Evolutionary conservation across 2,113 vertebrate species (phyloP).

Genomic region (Carassius gibelio): DNA sequence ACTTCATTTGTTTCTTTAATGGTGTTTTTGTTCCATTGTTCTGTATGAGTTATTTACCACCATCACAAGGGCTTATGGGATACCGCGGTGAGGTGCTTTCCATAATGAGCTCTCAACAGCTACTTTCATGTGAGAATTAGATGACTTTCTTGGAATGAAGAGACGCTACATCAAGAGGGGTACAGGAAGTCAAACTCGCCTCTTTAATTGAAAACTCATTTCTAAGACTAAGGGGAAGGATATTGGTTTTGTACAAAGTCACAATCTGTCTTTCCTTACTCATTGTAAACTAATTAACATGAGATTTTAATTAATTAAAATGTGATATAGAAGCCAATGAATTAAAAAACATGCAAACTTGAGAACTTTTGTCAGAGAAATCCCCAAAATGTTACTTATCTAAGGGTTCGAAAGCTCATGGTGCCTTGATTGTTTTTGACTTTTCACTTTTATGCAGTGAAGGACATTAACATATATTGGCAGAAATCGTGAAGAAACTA

Average conservation of each 20-base stretch:
- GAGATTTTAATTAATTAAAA: conserved; percentile 59
- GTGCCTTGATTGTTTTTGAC: no score
- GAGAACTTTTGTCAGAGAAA: background rate
- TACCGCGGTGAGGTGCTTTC: conserved; percentile 55
- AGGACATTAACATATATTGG: conserved; percentile 39
- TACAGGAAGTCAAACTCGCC: conserved; percentile 71
- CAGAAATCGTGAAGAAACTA: background rate
- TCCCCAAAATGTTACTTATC: background rate
- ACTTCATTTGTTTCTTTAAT: conserved; percentile 69
- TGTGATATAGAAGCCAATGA: conserved; percentile 55
- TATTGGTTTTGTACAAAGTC: conserved; percentile 73
- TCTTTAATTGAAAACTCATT: conserved; percentile 75
- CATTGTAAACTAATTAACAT: conserved; percentile 75
- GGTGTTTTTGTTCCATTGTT: conserved; percentile 58
- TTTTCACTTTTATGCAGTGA: conserved; percentile 3
- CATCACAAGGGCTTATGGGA: conserved; percentile 49
- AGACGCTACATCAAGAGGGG: conserved; percentile 63
- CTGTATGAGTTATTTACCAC: conserved; percentile 64
- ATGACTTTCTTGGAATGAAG: conserved; percentile 54
- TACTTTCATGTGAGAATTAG: conserved; percentile 50
- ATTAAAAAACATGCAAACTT: background rate
- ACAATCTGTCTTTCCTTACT: conserved; percentile 66
- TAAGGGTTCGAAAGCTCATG: background rate
- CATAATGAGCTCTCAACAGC: conserved; percentile 64
- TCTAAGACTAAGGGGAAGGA: conserved; percentile 64